Conservation (phyloP, 2,888 invertebrate genomes). For the Beris chalybata region DNA sequence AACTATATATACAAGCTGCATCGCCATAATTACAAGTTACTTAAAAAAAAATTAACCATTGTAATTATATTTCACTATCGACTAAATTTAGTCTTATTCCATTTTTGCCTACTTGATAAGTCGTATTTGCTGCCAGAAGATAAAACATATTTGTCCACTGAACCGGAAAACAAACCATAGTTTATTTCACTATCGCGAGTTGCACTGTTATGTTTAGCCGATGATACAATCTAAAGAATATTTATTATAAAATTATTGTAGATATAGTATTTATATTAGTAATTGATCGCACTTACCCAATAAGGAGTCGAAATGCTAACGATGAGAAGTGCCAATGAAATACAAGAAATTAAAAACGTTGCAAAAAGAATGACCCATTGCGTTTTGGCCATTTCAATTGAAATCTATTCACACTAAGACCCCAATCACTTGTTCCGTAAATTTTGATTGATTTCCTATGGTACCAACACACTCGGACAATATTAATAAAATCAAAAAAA, state of each 20-base stretch:
- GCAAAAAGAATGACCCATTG: conserved; percentile 41
- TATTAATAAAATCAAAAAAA: not conserved
- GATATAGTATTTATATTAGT: conserved; percentile 6
- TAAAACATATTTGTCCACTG: conserved; percentile 41
- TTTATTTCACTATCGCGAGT: conserved; percentile 40
- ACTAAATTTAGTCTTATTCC: not conserved
- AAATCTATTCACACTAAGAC: not conserved
- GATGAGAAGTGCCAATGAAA: conserved; percentile 41
- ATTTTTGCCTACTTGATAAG: conserved; percentile 46
- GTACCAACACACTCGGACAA: not conserved
- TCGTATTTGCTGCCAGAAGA: conserved; percentile 42
- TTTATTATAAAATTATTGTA: not conserved
- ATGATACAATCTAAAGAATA: conserved; percentile 41
- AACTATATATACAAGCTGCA: conserved; percentile 55
- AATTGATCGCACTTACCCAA: conserved; percentile 42
- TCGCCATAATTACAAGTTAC: conserved; percentile 52
- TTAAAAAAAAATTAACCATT: conserved; percentile 42
- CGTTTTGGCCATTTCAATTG: conserved; percentile 40
- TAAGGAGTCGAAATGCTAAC: conserved; percentile 42
- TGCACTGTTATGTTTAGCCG: conserved; percentile 39
- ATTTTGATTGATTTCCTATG: not conserved
- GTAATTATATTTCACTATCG: conserved; percentile 11
- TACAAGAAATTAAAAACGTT: conserved; percentile 41
- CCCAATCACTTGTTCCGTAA: not conserved
- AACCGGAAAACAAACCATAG: conserved; percentile 45